Evolutionary conservation across 2,113 vertebrate species (phyloP), one percentile per base, ranked within the genome.

Genomic region (Sitta europaea): DNA sequence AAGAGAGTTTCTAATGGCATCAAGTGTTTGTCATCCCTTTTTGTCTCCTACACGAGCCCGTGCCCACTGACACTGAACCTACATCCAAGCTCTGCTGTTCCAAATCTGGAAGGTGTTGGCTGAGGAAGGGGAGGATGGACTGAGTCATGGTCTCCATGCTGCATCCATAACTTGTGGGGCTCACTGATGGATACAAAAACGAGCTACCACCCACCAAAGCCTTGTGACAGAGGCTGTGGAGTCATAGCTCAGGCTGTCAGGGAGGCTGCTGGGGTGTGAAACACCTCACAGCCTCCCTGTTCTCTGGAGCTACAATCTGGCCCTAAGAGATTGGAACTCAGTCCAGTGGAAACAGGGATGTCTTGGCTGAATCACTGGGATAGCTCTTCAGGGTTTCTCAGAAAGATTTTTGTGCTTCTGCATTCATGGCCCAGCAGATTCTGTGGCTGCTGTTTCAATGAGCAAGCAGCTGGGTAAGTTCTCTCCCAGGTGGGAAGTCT

Each of bases 101-200:
- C 93, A 95, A 94, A 96, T 97, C 88, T 72, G 91, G 95, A 95
- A 95, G 73, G 61, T 89, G 88, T 90, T 96, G 94, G 78, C 72
- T 90, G 88, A 71, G 59, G 67, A 70, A 76, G 85, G 79, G 87
- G 88, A 90, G 94, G 72, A 88, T 88, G 25, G 4, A 88, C 43
- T 92, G 75, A 94, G 63, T 95, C 94, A 90, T 8, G 72, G 71
- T 92, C 59, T 33, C 72, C 79, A 17, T 86, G 55, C 72, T 74
- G 78, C 74, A 88, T 82, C 91, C 58, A 0, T 18, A 59, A 62
- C 90, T 95, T 82, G 31, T 88, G 71, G 92, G 71, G 38, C 72
- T 93, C 55, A 8, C 42, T 55, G 89, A 38, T 28, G 68, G 78
- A 10, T 71, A 71, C 10, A 31, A 62, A 95, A 94, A 82, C 1